A percentile compares a stretch with the other conserved stretches of the same genome.
These are phyloP conservation scores for Tadarida brasiliensis DNA, from an alignment of 2,797 vertebrate species.

Conservation along the genomic window DNA sequence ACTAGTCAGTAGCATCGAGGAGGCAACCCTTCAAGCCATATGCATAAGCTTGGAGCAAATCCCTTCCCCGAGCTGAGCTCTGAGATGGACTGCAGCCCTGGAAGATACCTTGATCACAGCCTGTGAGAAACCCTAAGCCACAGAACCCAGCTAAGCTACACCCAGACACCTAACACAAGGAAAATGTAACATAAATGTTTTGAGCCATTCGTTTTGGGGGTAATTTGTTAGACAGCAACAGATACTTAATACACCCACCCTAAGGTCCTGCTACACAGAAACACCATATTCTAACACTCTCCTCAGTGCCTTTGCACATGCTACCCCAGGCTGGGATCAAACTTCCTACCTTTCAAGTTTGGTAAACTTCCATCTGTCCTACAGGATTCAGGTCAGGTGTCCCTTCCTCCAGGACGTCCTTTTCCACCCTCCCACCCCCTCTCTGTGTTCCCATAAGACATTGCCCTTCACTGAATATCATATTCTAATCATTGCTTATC, in stretches of 20 bases:
- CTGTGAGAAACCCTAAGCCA: neutral
- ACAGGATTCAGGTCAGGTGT: neutral
- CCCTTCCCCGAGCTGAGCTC: neutral
- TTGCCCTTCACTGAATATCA: neutral
- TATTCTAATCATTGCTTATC: neutral
- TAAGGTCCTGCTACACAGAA: neutral
- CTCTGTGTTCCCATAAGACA: neutral
- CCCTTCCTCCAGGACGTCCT: constrained; percentile 41
- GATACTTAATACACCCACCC: neutral
- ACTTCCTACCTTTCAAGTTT: neutral
- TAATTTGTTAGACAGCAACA: neutral
- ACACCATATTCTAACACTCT: neutral
- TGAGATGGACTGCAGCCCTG: neutral
- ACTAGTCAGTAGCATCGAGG: neutral
- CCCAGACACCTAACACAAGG: neutral
- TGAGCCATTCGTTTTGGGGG: neutral
- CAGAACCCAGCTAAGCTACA: neutral
- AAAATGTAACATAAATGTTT: neutral
- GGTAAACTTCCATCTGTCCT: neutral
- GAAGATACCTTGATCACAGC: neutral
- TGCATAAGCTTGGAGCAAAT: neutral
- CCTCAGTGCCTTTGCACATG: neutral
- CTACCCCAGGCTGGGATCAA: neutral
- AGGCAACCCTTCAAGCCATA: neutral
- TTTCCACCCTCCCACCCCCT: neutral